Conservation (phyloP, 1,140 invertebrate genomes). For the Pachypeltis micranthus region DNA sequence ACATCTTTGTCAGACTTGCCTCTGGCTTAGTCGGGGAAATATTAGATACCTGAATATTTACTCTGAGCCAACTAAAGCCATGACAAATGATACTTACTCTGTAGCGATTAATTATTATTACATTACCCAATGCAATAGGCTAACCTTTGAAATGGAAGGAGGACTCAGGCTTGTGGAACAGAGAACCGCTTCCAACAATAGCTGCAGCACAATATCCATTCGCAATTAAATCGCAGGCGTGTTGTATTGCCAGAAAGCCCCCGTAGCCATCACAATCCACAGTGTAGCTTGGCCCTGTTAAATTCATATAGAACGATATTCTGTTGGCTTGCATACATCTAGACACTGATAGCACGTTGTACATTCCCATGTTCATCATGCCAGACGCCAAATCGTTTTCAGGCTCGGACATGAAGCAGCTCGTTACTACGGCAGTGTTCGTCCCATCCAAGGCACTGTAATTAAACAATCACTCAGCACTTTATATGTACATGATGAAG, state of each 20-base stretch:
- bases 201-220: conserved; percentile 53
- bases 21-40: no score
- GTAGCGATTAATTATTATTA: no score
- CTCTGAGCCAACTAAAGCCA: no score
- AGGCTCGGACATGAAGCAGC: conserved; percentile 28
- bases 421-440: conserved; percentile 46
- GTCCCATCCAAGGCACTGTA: conserved; percentile 37
- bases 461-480: no score
- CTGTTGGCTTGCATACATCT: conserved; percentile 55
- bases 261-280: conserved; percentile 61
- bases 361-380: conserved; percentile 35
- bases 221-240: conserved; percentile 48
- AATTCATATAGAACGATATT: neutral
- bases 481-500: no score
- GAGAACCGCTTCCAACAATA: conserved; percentile 49
- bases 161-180: conserved; percentile 50
- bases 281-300: conserved; percentile 47
- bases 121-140: no score
- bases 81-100: no score
- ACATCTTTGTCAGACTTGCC: no score
- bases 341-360: conserved; percentile 45
- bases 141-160: conserved; percentile 44
- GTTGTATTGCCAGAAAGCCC: conserved; percentile 50
- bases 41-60: no score
- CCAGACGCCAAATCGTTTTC: neutral